phyloP scores from a whole-genome alignment of 2,797 vertebrate genomes.

The Microctenopoma steveboyesi region DNA sequence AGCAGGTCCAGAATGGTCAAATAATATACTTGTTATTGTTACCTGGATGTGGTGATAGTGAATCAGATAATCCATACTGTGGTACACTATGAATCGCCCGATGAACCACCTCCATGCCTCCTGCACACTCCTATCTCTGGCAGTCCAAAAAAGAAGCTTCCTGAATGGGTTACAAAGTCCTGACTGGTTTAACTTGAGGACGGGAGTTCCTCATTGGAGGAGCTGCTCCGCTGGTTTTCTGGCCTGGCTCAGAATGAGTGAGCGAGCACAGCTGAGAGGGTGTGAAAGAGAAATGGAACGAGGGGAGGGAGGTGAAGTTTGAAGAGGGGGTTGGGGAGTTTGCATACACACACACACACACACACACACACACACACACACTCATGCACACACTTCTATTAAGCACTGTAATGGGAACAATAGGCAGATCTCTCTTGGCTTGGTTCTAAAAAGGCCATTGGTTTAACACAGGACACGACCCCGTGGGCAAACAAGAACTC shows the following conservation, averaged over 20 bases:
- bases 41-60: constrained; percentile 80
- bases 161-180: constrained; percentile 43
- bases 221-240: constrained; percentile 73
- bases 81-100: constrained; percentile 63
- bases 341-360: constrained; percentile 35
- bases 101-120: constrained; percentile 80
- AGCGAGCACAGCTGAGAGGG: constrained; percentile 85
- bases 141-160: constrained; percentile 49
- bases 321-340: constrained; percentile 70
- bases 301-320: constrained; percentile 63
- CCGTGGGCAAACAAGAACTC: constrained; percentile 65
- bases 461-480: constrained; percentile 66
- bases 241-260: constrained; percentile 80
- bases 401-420: constrained; percentile 77
- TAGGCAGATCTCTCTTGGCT: constrained; percentile 66
- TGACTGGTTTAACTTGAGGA: constrained; percentile 65
- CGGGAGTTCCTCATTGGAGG: constrained; percentile 63
- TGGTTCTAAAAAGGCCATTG: constrained; percentile 54
- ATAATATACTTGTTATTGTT: constrained; percentile 58
- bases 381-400: constrained; percentile 37
- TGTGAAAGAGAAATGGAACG: constrained; percentile 76
- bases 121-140: constrained; percentile 28
- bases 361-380: constrained; percentile 25
- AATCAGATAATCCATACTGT: constrained; percentile 76
- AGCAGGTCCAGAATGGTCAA: constrained; percentile 14